A percentile compares a stretch with the other conserved stretches of the same genome.
Conservation (phyloP, 2,888 invertebrate species). For the Atrina japonica region DNA sequence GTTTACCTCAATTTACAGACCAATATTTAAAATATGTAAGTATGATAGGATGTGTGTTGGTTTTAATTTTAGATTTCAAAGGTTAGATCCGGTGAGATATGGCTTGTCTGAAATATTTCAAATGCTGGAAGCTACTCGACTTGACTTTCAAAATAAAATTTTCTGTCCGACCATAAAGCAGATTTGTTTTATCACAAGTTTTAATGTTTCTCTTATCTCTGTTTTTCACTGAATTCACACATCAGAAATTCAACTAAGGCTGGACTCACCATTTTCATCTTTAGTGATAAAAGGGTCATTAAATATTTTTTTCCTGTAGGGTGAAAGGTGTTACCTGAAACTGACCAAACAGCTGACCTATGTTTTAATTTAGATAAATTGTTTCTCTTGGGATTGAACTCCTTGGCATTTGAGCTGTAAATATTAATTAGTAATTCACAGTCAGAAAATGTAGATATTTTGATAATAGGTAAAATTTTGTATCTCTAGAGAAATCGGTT, state of each 20-base stretch:
- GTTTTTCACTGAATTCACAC: conserved; percentile 33
- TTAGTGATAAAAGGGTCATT: conserved; percentile 29
- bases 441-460: conserved; percentile 25
- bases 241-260: conserved; percentile 31
- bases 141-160: conserved; percentile 26
- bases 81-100: conserved; percentile 18
- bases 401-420: conserved; percentile 8
- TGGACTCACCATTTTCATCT: conserved; percentile 25
- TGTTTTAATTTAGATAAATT: conserved; percentile 25
- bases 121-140: conserved; percentile 24
- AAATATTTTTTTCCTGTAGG: conserved; percentile 28
- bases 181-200: conserved; percentile 24
- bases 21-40: neutral
- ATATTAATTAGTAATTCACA: conserved; percentile 27
- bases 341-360: conserved; percentile 26
- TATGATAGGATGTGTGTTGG: conserved; percentile 1
- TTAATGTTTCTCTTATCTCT: conserved; percentile 21
- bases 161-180: conserved; percentile 16
- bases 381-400: conserved; percentile 4
- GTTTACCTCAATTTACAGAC: no score
- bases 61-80: conserved; percentile 28
- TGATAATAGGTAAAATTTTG: conserved; percentile 14
- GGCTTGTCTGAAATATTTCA: conserved; percentile 27
- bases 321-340: conserved; percentile 32
- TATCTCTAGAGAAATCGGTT: conserved; percentile 16